A percentile compares a stretch with the other conserved stretches of the same genome.
phyloP scores from a whole-genome alignment of 2,113 vertebrate genomes.

The Eurystomus gularis region DNA sequence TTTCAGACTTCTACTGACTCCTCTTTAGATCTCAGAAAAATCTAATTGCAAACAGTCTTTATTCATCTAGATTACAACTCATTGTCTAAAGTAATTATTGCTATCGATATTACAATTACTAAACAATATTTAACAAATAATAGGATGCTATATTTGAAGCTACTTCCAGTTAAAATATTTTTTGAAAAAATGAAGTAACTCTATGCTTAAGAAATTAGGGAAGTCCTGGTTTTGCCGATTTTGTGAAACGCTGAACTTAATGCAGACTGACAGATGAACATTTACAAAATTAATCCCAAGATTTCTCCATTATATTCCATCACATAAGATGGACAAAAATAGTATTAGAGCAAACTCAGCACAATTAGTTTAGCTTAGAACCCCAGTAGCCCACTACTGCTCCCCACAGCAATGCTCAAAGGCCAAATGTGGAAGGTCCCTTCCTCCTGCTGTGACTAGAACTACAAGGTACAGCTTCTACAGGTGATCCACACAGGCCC shows the following conservation, averaged over 20 bases:
- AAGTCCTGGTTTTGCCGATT: neutral
- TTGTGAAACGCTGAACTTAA: neutral
- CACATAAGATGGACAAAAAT: neutral
- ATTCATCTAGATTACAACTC: neutral
- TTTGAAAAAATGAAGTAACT: neutral
- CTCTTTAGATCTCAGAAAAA: neutral
- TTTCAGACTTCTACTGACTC: neutral
- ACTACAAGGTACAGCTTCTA: neutral
- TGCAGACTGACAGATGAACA: neutral
- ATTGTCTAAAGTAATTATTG: neutral
- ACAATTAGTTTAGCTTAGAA: neutral
- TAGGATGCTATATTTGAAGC: neutral
- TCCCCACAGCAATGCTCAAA: neutral
- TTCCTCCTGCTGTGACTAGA: neutral
- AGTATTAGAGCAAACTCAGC: neutral
- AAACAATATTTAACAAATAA: neutral
- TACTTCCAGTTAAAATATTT: neutral
- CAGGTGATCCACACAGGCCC: accelerated
- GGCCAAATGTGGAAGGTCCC: accelerated
- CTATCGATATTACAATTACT: neutral
- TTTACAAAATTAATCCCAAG: neutral
- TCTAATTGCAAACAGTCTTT: neutral
- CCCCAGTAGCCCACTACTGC: neutral
- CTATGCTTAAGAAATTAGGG: neutral
- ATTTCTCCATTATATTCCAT: neutral